phyloP scores from a whole-genome alignment of 2,113 vertebrate species.

The Balaeniceps rex region DNA sequence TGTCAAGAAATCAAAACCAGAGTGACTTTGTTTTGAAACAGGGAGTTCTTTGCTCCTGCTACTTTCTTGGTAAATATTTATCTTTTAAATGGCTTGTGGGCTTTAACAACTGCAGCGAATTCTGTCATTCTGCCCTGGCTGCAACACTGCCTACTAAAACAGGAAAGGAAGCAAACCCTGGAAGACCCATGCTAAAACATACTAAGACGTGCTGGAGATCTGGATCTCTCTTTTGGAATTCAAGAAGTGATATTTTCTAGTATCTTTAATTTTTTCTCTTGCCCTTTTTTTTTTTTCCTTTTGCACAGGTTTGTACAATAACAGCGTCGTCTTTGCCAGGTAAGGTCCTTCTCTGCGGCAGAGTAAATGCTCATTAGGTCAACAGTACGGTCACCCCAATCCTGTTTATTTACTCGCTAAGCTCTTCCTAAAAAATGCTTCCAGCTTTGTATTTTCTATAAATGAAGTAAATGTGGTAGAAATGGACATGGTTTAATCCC shows the following conservation, averaged over 20 bases:
- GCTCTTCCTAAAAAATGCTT: background rate
- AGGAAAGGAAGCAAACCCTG: background rate
- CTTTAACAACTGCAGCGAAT: background rate
- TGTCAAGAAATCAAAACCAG: background rate
- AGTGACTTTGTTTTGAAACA: background rate
- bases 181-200: background rate
- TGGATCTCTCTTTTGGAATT: background rate
- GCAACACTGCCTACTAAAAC: fast-evolving
- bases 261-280: background rate
- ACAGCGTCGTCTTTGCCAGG: background rate
- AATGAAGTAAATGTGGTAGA: background rate
- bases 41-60: background rate
- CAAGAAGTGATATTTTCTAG: background rate
- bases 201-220: background rate
- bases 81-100: background rate
- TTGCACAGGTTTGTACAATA: background rate
- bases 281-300: background rate
- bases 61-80: background rate
- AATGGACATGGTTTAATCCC: background rate
- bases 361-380: background rate
- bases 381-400: fast-evolving
- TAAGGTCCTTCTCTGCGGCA: too few species aligned
- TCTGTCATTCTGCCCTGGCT: background rate
- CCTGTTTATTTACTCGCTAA: background rate
- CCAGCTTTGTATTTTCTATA: background rate